Percentiles rank a stretch among this genome's conserved stretches.
Conservation (phyloP, 2,113 vertebrate species). For the Myrmecobius fasciatus region DNA sequence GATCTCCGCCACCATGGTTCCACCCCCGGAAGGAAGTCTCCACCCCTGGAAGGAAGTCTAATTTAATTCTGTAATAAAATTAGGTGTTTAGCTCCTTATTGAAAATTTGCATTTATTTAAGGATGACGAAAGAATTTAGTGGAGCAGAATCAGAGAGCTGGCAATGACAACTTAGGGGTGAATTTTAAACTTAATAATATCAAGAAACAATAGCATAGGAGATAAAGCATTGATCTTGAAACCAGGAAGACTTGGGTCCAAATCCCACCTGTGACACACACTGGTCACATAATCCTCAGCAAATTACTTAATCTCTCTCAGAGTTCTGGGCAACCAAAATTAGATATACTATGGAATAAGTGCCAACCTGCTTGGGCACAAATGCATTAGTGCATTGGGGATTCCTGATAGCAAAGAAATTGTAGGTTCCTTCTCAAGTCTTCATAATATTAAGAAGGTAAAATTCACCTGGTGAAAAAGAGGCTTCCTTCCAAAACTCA, state of each 20-base stretch:
- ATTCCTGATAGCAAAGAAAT: neutral
- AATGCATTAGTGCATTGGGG: neutral
- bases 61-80: neutral
- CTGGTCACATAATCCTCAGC: neutral
- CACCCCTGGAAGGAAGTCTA: too few relatives aligned
- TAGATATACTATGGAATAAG: neutral
- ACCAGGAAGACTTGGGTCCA: neutral
- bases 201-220: neutral
- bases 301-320: neutral
- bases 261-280: neutral
- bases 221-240: neutral
- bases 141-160: neutral
- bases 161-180: neutral
- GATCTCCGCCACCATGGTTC: too few relatives aligned
- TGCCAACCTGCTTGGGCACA: neutral
- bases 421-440: neutral
- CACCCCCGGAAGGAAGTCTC: too few relatives aligned
- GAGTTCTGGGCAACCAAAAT: neutral
- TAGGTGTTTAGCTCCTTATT: neutral
- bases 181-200: neutral
- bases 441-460: neutral
- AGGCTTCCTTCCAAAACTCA: neutral
- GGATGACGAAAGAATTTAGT: neutral
- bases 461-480: neutral
- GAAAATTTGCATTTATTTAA: neutral